Conservation (phyloP, 2,113 vertebrate species). For the Otus sunia region DNA sequence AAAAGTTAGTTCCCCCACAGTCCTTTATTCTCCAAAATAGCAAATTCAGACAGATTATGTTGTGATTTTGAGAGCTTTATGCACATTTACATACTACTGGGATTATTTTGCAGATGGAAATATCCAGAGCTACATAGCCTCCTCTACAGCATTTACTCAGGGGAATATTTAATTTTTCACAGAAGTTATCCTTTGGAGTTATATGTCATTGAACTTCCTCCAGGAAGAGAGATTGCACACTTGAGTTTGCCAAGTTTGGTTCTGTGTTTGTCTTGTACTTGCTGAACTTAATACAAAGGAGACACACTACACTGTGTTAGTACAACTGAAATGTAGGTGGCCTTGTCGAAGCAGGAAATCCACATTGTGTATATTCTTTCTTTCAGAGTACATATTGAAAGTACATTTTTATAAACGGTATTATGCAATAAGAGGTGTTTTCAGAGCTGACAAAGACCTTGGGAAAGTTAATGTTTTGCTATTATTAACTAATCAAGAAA, state of each 20-base stretch:
- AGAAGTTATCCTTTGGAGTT: background rate
- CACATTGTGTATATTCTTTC: constrained; percentile 38
- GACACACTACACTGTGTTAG: background rate
- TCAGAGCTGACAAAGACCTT: constrained; percentile 65
- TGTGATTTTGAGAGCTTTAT: background rate
- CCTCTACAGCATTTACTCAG: background rate
- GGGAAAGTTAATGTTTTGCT: constrained; percentile 69
- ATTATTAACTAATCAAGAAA: constrained; percentile 62
- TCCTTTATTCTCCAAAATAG: background rate
- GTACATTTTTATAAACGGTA: constrained; percentile 41
- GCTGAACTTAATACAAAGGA: background rate
- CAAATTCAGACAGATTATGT: background rate
- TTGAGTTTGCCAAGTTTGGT: background rate
- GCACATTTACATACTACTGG: background rate
- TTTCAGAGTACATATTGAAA: constrained; percentile 55
- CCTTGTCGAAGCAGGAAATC: constrained; percentile 61
- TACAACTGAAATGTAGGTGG: constrained; percentile 20
- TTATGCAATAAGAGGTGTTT: constrained; percentile 35
- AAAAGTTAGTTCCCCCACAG: background rate
- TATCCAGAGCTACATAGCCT: background rate
- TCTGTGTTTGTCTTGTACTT: background rate
- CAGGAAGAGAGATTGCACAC: constrained; percentile 1
- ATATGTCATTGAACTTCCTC: background rate
- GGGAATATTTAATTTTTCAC: background rate
- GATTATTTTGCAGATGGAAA: background rate